A percentile compares a stretch with the other conserved stretches of the same genome.
Conservation (phyloP, 2,797 vertebrate species). For the Neopelma chrysocephalum region DNA sequence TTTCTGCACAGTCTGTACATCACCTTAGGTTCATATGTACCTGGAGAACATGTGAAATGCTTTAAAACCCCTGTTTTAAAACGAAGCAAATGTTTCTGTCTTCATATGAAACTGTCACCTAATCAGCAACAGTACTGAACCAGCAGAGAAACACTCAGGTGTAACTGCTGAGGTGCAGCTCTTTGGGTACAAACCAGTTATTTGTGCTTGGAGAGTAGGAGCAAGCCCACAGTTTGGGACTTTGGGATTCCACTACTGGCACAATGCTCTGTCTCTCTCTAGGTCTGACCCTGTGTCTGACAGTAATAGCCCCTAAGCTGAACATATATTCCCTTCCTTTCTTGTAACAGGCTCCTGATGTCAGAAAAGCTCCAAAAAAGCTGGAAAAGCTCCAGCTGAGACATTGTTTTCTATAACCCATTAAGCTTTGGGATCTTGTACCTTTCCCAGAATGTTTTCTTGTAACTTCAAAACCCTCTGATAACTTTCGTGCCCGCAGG, state of each 20-base stretch:
- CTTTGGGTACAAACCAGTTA: neutral
- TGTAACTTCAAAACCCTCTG: neutral
- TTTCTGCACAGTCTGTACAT: neutral
- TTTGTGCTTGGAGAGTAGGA: neutral
- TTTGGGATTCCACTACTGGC: neutral
- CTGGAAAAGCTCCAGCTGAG: neutral
- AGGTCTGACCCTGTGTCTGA: neutral
- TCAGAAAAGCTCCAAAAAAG: too few species aligned
- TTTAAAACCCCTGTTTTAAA: neutral
- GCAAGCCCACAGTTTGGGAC: accelerated
- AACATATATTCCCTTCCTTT: neutral
- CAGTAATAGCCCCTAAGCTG: neutral
- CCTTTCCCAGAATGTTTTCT: neutral
- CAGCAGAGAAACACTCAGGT: neutral
- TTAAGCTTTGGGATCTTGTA: neutral
- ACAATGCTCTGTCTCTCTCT: neutral
- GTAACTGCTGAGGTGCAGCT: neutral
- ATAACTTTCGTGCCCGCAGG: neutral
- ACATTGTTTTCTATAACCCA: neutral
- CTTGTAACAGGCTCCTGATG: neutral
- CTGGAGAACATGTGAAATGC: neutral
- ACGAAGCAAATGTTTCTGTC: neutral
- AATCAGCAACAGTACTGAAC: neutral
- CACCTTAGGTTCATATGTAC: neutral
- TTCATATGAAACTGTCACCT: neutral